Evolutionary conservation across 2,113 vertebrate species (phyloP), one percentile per base, ranked within the genome.

Genomic region (Coturnix japonica): DNA sequence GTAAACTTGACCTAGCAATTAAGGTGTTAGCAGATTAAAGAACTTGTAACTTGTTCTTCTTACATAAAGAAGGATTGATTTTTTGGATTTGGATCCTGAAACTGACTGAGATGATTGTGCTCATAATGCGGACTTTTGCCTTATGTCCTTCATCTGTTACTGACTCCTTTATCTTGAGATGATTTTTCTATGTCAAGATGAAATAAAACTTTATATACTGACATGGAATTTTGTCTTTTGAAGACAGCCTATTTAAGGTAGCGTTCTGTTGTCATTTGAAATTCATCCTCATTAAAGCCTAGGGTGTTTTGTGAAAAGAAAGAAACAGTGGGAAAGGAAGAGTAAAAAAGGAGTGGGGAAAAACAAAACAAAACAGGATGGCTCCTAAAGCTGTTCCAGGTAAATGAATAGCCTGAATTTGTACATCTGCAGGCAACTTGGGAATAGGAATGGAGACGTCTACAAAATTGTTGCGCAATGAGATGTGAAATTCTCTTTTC

Each of bases 51-150:
- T 54, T 30, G 13, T 39, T 37, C 85, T 92, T 73, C 83, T 31
- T 11, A 57, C 37, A 22, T 33, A 25, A 2, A 6, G 54, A 49
- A 44, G 17, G 67, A 82, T 43, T 0, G 4, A 25, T n/a, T 80
- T n/a, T 80, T 4, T 26, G 20, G 60, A 44, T 49, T 70, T 81
- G 22, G 53, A 11, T 67, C 23, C 53, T 75, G 53, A 31, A 81
- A 73, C 26, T 21, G 22, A 22, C 17, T 4, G 11, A 75, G 26
- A 13, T 47, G 61, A 20, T 6, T 1, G 1, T 17, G 5, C 82
- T 69, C 8, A n/a, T 7, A 66, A 8, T 0, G 1, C 11, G 11
- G 0, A 0, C 7, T 72, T 77, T 20, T 85, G 41, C 56, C 5
- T 43, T 39, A 0, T 0, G 43, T 89, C 25, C 20, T 57, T 30